A percentile compares a stretch with the other conserved stretches of the same genome.
phyloP scores from a whole-genome alignment of 2,797 vertebrate genomes.

The Picus viridis region DNA sequence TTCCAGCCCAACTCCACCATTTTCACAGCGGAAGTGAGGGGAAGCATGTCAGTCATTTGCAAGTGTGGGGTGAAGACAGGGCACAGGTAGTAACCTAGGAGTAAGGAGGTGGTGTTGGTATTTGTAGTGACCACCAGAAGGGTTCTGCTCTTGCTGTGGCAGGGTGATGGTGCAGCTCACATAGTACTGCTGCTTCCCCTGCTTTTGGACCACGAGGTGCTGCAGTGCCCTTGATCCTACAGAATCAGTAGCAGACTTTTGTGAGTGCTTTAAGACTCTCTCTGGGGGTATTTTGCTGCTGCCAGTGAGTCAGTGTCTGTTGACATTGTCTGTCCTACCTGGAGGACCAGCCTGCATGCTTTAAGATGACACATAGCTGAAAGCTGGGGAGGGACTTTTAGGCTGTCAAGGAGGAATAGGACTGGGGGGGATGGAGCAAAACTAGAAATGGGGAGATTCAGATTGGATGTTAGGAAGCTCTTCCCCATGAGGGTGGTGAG shows the following conservation, averaged over 20 bases:
- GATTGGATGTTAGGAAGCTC: no score
- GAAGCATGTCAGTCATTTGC: fast-evolving
- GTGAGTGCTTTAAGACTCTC: background rate
- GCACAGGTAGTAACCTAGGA: background rate
- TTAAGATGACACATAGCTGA: fast-evolving
- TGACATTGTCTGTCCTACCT: background rate
- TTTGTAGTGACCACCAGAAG: background rate
- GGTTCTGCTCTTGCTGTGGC: background rate
- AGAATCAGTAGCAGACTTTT: background rate
- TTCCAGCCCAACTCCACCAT: background rate
- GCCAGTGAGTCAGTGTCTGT: background rate
- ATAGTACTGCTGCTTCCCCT: background rate
- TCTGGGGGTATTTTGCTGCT: background rate
- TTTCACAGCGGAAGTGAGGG: background rate
- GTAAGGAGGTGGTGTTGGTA: background rate
- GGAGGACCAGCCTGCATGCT: background rate
- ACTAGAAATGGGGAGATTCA: no score
- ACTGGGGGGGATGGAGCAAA: no score
- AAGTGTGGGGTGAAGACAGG: background rate
- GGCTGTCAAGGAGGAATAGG: no score
- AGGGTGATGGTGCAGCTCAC: background rate
- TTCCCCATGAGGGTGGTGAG: no score
- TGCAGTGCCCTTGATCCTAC: background rate
- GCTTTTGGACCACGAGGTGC: background rate
- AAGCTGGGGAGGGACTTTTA: no score